Conservation (phyloP, 2,113 vertebrate species). For the Apteryx mantelli region DNA sequence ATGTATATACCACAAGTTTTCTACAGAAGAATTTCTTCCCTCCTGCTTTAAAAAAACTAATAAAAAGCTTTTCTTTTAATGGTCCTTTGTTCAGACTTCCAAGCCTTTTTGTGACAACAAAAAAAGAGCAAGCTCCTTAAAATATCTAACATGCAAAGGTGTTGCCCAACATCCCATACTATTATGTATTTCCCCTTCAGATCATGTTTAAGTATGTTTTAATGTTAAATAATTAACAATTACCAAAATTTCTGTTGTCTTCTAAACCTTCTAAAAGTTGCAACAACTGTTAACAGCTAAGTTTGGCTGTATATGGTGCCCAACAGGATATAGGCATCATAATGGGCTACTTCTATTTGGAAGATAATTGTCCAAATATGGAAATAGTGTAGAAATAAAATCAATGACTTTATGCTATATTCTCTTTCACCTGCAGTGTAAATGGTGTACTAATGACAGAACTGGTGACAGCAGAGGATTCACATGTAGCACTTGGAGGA, state of each 20-base stretch:
- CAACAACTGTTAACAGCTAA: neutral
- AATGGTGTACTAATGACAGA: neutral
- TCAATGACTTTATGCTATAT: fast-evolving
- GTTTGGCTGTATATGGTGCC: neutral
- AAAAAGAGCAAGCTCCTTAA: neutral
- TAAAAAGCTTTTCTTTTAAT: neutral
- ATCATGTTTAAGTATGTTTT: neutral
- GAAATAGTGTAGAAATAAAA: neutral
- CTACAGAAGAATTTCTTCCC: neutral
- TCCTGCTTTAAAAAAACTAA: neutral
- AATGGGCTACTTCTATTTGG: neutral
- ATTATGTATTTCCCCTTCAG: neutral
- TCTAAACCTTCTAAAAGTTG: neutral
- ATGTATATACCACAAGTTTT: neutral
- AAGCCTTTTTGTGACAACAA: neutral
- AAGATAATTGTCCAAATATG: neutral
- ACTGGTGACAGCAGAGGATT: neutral
- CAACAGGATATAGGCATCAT: neutral
- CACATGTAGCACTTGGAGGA: neutral
- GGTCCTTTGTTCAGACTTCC: neutral
- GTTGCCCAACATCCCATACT: neutral
- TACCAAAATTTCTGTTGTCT: neutral
- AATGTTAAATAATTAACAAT: neutral
- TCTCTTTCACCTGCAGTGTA: neutral
- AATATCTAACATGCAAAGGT: neutral